Evolutionary conservation across 2,888 invertebrate genomes (phyloP), one percentile per base, ranked within the genome.

Genomic region (Morpho achilles): DNA sequence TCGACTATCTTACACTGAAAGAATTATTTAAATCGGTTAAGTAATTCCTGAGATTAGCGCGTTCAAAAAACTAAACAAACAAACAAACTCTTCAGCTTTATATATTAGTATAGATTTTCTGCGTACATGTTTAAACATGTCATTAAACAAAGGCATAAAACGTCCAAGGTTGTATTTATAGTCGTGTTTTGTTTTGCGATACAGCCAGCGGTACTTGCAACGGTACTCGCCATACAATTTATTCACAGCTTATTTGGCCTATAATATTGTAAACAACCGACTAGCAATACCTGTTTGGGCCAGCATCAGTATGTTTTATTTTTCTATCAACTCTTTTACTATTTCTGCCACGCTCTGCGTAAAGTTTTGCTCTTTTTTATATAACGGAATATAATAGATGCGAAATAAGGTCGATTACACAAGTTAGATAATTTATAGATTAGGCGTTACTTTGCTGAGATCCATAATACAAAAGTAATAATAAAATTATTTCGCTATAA

Each of bases 161-260:
- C 43, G 47, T 53, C 49, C 56, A 54, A 57, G 52, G 56, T 49
- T 50, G 49, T 23, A n/a, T 49, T 48, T 48, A 48, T 41, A 46
- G 41, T 48, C 54, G 50, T 59, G 56, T 58, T 52, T 47, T 60
- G 60, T 59, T 22, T 53, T 44, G 55, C 61, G 54, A 54, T 39
- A 42, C 7, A 43, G 46, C 52, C 62, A 72, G 66, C 71, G 76
- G 72, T 72, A 70, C 67, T 56, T 50, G 56, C 83, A 89, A 87
- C 88, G 86, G 89, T 80, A 70, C 65, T 51, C 41, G 23, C 56
- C 60, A 64, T 48, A 63, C 64, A 59, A 70, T 72, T 73, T 71
- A 69, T 75, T 73, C 78, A 69, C 71, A 76, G 70, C 79, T 77
- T 79, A 72, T 69, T 70, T 69, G 68, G 66, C 69, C 73, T 76